Conservation (phyloP, 2,113 vertebrate genomes). For the Boulengeromyrus knoepffleri region DNA sequence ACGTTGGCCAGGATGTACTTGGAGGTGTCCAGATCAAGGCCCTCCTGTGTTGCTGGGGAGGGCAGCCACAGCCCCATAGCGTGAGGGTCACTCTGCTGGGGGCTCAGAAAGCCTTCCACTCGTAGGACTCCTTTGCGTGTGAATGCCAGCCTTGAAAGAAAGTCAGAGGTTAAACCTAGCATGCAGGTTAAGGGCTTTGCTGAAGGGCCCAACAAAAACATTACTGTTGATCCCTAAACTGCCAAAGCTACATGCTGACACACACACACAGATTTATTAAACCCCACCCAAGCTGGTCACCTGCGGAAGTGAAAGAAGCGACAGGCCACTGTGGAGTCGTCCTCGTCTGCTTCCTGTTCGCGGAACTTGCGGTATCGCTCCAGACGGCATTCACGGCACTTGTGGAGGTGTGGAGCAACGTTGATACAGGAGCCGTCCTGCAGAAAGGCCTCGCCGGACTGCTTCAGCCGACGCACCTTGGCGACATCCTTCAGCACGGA, state of each 20-base stretch:
- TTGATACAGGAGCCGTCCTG: constrained; percentile 98
- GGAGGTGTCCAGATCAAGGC: constrained; percentile 92
- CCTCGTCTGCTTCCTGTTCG: constrained; percentile 78
- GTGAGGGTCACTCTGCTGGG: constrained; percentile 92
- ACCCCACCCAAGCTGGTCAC: constrained; percentile 46
- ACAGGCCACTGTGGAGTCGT: constrained; percentile 92
- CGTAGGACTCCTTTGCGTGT: constrained; percentile 90
- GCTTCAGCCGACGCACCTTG: constrained; percentile 92
- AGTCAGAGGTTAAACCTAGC: not conserved
- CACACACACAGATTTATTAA: not conserved
- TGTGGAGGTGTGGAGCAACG: constrained; percentile 94
- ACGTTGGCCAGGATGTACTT: constrained; percentile 98
- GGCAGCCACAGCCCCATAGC: constrained; percentile 97
- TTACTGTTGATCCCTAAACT: not conserved
- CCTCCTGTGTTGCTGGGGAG: constrained; percentile 74
- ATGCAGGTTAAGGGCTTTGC: not conserved
- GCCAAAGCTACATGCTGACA: not conserved
- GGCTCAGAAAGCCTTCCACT: constrained; percentile 92
- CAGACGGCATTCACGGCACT: constrained; percentile 93
- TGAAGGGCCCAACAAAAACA: not conserved
- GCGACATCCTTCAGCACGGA: constrained; percentile 91
- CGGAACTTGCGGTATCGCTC: constrained; percentile 94
- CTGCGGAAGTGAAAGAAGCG: constrained; percentile 98
- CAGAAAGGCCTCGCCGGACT: constrained; percentile 93
- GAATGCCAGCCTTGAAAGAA: constrained; percentile 77